These are phyloP conservation scores for Lindbergichthys nudifrons DNA, from an alignment of 2,797 vertebrate species.

Conservation along the genomic window DNA sequence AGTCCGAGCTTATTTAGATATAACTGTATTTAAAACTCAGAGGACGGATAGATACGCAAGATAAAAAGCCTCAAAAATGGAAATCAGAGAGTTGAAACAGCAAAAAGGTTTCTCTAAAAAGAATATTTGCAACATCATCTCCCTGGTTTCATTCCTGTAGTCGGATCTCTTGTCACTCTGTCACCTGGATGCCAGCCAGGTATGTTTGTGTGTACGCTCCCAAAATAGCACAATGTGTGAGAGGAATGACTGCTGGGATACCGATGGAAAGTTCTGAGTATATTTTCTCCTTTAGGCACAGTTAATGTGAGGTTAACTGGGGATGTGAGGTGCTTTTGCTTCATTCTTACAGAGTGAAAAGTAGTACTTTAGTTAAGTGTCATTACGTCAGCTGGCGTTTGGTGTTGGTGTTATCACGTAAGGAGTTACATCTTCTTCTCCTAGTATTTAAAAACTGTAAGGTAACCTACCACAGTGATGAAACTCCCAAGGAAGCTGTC, in stretches of 20 bases:
- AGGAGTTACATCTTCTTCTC: slow-evolving; percentile 16
- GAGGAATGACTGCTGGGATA: slow-evolving; percentile 46
- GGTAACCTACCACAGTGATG: slow-evolving; percentile 67
- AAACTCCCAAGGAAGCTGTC: slow-evolving; percentile 30
- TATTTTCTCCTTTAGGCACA: slow-evolving; percentile 22
- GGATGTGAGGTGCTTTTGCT: slow-evolving; percentile 4
- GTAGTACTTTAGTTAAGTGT: background rate
- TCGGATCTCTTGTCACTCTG: slow-evolving; percentile 39
- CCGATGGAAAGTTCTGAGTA: slow-evolving; percentile 68
- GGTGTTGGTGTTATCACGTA: background rate
- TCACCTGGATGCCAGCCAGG: slow-evolving; percentile 83
- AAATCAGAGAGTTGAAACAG: slow-evolving; percentile 26
- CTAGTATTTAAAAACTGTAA: background rate
- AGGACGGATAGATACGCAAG: background rate
- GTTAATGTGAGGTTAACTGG: slow-evolving; percentile 47
- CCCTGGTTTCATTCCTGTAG: slow-evolving; percentile 19
- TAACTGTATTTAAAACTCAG: slow-evolving; percentile 6
- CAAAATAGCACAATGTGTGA: slow-evolving; percentile 59
- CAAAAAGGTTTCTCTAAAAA: background rate
- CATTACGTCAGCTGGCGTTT: background rate
- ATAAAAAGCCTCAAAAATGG: slow-evolving; percentile 16
- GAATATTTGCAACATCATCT: slow-evolving; percentile 16
- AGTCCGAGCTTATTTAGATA: background rate
- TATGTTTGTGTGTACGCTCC: slow-evolving; percentile 58
- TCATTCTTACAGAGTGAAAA: slow-evolving; percentile 9